Evolutionary conservation across 2,797 vertebrate species (phyloP).

Genomic region (Gambelia wislizenii): DNA sequence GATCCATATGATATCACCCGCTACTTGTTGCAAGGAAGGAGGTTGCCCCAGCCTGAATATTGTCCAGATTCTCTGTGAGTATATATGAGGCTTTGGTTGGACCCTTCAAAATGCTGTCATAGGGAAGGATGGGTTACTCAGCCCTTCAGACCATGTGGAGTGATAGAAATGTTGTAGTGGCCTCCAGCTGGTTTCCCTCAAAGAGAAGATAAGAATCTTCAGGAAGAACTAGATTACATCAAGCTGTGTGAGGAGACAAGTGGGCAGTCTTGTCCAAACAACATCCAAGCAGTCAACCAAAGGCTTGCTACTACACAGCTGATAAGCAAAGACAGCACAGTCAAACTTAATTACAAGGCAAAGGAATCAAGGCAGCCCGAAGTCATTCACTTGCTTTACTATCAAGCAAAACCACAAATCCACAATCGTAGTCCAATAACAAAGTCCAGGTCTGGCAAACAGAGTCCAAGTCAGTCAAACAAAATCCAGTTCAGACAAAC

Average conservation of each 20-base stretch:
- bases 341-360: no score
- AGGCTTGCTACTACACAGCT: no score
- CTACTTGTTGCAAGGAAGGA: constrained; percentile 89
- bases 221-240: background rate
- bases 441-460: no score
- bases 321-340: no score
- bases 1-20: constrained; percentile 93
- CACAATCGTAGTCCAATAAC: no score
- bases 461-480: no score
- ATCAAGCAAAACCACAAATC: no score
- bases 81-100: accelerated
- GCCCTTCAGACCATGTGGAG: background rate
- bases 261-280: no score
- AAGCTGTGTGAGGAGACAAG: background rate
- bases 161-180: background rate
- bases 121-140: background rate
- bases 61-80: constrained; percentile 94
- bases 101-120: background rate
- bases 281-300: no score
- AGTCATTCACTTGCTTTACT: no score
- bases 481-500: no score
- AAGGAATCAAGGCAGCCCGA: no score
- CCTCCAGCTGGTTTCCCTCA: background rate
- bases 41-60: constrained; percentile 93
- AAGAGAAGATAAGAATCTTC: background rate